These are phyloP conservation scores for Lophius piscatorius DNA, from an alignment of 2,113 vertebrate species.

Conservation along the genomic window DNA sequence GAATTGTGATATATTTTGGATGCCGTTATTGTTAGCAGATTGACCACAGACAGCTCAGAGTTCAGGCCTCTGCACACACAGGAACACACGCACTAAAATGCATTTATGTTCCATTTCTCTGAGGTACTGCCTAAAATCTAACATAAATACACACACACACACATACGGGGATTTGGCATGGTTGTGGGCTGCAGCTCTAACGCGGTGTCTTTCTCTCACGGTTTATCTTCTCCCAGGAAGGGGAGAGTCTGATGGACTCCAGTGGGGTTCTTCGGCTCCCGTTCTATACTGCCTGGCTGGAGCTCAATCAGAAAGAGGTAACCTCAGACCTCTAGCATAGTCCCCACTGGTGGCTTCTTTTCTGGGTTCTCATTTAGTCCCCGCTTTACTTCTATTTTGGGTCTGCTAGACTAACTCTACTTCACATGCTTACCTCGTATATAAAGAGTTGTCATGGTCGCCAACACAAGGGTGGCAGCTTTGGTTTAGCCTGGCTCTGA, in stretches of 20 bases:
- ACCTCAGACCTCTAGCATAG: constrained; percentile 75
- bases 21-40: neutral
- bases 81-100: neutral
- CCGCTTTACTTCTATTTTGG: constrained; percentile 41
- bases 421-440: constrained; percentile 25
- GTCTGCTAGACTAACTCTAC: constrained; percentile 32
- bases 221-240: constrained; percentile 83
- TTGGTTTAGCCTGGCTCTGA: constrained; percentile 4
- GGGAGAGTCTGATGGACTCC: constrained; percentile 83
- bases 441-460: constrained; percentile 22
- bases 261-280: constrained; percentile 80
- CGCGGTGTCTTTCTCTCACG: constrained; percentile 61
- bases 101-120: no score
- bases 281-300: constrained; percentile 85
- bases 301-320: constrained; percentile 85
- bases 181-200: constrained; percentile 59
- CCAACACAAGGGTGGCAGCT: constrained; percentile 7
- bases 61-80: neutral
- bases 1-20: constrained; percentile 9
- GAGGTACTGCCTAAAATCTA: no score
- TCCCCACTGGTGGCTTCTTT: constrained; percentile 47
- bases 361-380: constrained; percentile 36
- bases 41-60: neutral
- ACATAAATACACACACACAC: constrained; percentile 8
- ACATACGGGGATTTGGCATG: constrained; percentile 26